Evolutionary conservation across 2,888 invertebrate species (phyloP).

Genomic region (Monoplex corrugatus): DNA sequence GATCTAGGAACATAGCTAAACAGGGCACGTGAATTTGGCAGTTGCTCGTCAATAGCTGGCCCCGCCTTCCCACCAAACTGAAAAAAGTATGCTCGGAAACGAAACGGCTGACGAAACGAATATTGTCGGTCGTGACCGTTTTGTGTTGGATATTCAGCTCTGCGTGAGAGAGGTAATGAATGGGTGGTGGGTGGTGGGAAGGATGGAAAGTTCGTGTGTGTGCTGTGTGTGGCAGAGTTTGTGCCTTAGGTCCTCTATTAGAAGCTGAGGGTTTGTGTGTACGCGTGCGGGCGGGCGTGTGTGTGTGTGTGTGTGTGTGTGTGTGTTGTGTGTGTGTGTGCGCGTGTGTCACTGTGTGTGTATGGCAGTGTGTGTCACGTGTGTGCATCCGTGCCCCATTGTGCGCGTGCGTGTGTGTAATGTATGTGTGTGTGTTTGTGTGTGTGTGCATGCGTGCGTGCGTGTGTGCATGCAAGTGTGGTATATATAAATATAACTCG

Average conservation of each 20-base stretch:
- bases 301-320: background rate
- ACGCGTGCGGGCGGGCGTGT: too few species aligned
- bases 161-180: background rate
- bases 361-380: background rate
- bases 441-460: background rate
- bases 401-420: background rate
- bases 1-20: constrained; percentile 24
- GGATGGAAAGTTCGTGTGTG: background rate
- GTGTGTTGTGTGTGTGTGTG: background rate
- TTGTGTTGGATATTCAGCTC: too few species aligned
- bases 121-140: too few species aligned
- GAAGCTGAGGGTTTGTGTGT: too few species aligned
- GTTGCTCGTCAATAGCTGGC: constrained; percentile 20
- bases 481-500: too few species aligned
- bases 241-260: too few species aligned
- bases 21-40: constrained; percentile 45
- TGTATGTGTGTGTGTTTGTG: constrained; percentile 14
- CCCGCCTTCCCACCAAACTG: constrained; percentile 20
- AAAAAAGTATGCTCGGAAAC: constrained; percentile 32
- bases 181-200: too few species aligned
- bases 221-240: too few species aligned
- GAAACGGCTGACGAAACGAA: constrained; percentile 36
- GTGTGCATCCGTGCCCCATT: background rate
- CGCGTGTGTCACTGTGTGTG: constrained; percentile 11
- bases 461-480: background rate